Evolutionary conservation across 2,797 vertebrate genomes (phyloP).

Genomic region (Mormyrops attenuatus): DNA sequence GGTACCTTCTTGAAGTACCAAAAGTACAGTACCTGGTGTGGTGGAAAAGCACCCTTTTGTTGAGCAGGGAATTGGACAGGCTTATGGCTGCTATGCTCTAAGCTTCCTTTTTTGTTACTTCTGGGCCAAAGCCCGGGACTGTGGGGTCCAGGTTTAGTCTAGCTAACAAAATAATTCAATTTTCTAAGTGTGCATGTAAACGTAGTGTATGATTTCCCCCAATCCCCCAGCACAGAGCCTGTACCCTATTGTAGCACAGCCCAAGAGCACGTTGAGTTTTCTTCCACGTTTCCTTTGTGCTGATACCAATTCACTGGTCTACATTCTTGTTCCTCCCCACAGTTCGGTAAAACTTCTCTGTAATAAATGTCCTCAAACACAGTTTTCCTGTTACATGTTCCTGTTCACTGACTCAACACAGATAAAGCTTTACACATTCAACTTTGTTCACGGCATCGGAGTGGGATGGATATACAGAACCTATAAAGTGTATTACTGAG

Average conservation of each 20-base stretch:
- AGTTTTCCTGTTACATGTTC: background rate
- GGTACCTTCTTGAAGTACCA: background rate
- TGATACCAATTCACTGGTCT: background rate
- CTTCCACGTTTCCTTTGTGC: background rate
- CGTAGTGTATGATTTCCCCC: background rate
- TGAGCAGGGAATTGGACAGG: background rate
- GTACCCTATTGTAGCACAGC: background rate
- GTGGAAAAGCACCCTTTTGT: background rate
- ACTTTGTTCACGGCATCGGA: background rate
- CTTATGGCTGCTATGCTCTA: background rate
- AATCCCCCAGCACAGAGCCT: background rate
- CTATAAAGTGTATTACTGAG: background rate
- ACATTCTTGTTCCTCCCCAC: background rate
- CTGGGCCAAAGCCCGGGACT: too few species aligned
- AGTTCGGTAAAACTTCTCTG: background rate
- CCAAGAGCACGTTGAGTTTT: background rate
- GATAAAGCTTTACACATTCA: background rate
- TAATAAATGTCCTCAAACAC: background rate
- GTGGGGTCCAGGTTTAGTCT: background rate
- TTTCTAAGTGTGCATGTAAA: background rate
- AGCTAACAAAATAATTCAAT: background rate
- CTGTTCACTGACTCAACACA: background rate
- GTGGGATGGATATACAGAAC: background rate
- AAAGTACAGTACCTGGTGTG: background rate
- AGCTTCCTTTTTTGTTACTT: too few species aligned